Percentiles rank a stretch among this genome's conserved stretches.
Conservation (phyloP, 2,888 invertebrate genomes). For the Aproaerema taeniolella region DNA sequence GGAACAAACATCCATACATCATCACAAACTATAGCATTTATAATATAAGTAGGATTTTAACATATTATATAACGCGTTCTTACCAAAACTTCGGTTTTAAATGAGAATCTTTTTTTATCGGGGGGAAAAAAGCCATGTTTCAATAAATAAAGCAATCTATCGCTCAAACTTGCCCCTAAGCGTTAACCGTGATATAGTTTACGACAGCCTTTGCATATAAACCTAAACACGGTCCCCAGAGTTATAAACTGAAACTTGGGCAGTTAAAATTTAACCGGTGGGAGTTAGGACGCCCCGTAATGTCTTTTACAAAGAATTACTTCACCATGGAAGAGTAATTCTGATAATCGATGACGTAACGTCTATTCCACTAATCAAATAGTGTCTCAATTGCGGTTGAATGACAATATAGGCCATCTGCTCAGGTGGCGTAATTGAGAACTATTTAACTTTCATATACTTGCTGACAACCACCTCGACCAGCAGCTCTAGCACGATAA, state of each 20-base stretch:
- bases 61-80: too few species aligned
- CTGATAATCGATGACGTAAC: neutral
- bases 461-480: too few species aligned
- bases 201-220: constrained; percentile 14
- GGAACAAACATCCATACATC: too few species aligned
- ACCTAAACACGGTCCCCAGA: constrained; percentile 7
- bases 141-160: constrained; percentile 1
- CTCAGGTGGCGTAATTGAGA: too few species aligned
- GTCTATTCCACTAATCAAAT: neutral
- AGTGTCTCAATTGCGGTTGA: neutral
- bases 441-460: too few species aligned
- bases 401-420: too few species aligned
- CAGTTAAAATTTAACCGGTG: constrained; percentile 34
- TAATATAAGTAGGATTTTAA: too few species aligned
- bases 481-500: too few species aligned
- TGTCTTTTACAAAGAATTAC: constrained; percentile 4
- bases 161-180: constrained; percentile 5
- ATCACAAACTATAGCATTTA: too few species aligned
- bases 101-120: too few species aligned
- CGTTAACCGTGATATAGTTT: constrained; percentile 15
- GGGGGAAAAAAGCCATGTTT: too few species aligned
- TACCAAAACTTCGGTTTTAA: too few species aligned
- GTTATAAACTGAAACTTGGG: constrained; percentile 27
- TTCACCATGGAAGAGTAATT: neutral
- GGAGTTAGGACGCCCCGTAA: constrained; percentile 14